Conservation (phyloP, 2,888 invertebrate genomes). For the Penaeus monodon region DNA sequence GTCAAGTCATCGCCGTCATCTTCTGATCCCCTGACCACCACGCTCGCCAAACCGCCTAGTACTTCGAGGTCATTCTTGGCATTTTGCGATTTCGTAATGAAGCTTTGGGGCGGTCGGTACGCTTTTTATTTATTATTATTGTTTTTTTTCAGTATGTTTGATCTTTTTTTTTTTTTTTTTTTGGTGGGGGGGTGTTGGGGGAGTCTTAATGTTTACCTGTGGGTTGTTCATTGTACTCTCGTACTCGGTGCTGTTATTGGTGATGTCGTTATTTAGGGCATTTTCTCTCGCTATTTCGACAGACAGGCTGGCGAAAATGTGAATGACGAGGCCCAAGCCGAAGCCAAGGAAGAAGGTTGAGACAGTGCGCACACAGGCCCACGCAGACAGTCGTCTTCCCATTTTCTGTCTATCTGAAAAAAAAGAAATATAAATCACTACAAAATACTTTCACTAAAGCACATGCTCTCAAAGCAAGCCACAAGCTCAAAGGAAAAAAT, state of each 20-base stretch:
- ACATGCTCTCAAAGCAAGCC: background rate
- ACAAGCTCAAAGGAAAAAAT: too few species aligned
- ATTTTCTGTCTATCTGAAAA: background rate
- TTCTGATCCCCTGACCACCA: too few species aligned
- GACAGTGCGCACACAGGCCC: slow-evolving; percentile 12
- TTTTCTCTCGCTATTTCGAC: background rate
- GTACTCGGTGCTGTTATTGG: background rate
- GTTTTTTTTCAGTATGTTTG: too few species aligned
- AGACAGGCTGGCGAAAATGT: background rate
- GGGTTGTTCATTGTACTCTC: too few species aligned
- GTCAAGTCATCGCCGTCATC: too few species aligned
- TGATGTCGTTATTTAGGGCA: background rate
- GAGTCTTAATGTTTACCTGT: background rate
- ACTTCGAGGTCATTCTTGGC: too few species aligned
- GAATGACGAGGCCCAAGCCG: slow-evolving; percentile 24
- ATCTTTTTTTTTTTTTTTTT: too few species aligned
- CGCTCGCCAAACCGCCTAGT: too few species aligned
- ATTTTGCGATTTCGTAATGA: too few species aligned
- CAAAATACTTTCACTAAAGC: background rate
- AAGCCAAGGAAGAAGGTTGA: slow-evolving; percentile 38
- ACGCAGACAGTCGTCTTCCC: background rate
- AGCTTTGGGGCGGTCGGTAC: too few species aligned
- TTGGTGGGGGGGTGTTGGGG: too few species aligned
- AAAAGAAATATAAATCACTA: background rate
- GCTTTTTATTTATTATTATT: too few species aligned